Conservation (phyloP, 2,797 vertebrate genomes). For the Acanthopagrus latus region DNA sequence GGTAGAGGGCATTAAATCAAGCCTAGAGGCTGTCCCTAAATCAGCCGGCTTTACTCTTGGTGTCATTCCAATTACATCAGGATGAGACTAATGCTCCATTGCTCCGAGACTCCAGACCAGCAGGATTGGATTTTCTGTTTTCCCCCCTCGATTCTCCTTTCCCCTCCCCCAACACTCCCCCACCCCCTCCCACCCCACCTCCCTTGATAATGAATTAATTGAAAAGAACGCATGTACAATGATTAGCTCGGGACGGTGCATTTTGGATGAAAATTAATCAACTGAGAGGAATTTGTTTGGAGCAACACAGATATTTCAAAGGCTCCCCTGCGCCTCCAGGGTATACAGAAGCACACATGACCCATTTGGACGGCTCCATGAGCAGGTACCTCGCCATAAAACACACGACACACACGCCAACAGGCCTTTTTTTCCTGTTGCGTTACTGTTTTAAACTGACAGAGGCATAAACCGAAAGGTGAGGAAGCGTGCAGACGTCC, state of each 20-base stretch:
- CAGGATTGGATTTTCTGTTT: slow-evolving; percentile 76
- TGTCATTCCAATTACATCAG: slow-evolving; percentile 87
- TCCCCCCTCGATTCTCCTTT: slow-evolving; percentile 60
- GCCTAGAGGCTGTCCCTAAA: slow-evolving; percentile 82
- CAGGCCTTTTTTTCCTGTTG: slow-evolving; percentile 9
- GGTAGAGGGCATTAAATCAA: slow-evolving; percentile 82
- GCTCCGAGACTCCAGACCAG: slow-evolving; percentile 74
- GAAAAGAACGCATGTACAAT: slow-evolving; percentile 80
- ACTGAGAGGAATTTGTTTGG: slow-evolving; percentile 61
- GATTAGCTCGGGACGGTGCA: slow-evolving; percentile 73
- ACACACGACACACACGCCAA: slow-evolving; percentile 13
- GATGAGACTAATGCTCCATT: slow-evolving; percentile 79
- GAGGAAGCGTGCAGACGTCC: slow-evolving; percentile 24
- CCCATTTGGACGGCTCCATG: slow-evolving; percentile 30
- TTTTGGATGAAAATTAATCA: slow-evolving; percentile 75
- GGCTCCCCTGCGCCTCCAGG: slow-evolving; percentile 35
- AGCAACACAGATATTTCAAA: slow-evolving; percentile 21
- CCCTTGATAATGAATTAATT: slow-evolving; percentile 83
- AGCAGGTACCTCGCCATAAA: slow-evolving; percentile 7
- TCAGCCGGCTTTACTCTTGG: slow-evolving; percentile 82
- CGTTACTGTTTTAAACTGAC: neutral
- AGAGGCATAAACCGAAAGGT: slow-evolving; percentile 30
- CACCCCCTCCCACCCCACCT: slow-evolving; percentile 33
- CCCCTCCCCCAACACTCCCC: slow-evolving; percentile 56
- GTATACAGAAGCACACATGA: slow-evolving; percentile 23